A percentile compares a stretch with the other conserved stretches of the same genome.
Conservation (phyloP, 1,140 invertebrate species). For the Ceratoteleas bidentatus region DNA sequence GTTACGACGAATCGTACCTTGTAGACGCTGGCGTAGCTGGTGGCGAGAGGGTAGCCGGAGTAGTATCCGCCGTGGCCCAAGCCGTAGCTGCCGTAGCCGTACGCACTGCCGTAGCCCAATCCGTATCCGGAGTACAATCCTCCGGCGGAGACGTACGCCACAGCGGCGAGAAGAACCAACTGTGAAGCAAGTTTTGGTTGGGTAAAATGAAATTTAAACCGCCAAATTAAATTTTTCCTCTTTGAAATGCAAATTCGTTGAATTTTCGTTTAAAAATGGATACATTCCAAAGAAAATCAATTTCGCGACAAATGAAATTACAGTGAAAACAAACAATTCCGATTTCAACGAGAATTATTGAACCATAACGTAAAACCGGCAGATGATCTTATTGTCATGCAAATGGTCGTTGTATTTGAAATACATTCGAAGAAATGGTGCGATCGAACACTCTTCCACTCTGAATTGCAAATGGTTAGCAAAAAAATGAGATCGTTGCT, state of each 20-base stretch:
- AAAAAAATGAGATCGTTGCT: slow-evolving; percentile 33
- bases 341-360: too few species aligned
- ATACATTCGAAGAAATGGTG: too few species aligned
- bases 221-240: too few species aligned
- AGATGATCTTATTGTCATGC: too few species aligned
- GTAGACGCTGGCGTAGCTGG: slow-evolving; percentile 71
- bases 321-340: background rate
- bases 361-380: too few species aligned
- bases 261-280: too few species aligned
- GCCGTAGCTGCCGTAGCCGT: slow-evolving; percentile 67
- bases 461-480: background rate
- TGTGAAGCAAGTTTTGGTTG: slow-evolving; percentile 49
- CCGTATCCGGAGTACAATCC: slow-evolving; percentile 69
- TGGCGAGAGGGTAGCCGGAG: slow-evolving; percentile 61
- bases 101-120: slow-evolving; percentile 61
- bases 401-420: background rate
- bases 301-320: too few species aligned
- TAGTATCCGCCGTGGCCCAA: slow-evolving; percentile 45
- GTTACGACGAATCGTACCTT: slow-evolving; percentile 46
- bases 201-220: too few species aligned
- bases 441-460: background rate
- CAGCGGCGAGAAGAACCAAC: slow-evolving; percentile 70
- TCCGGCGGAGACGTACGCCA: slow-evolving; percentile 74
- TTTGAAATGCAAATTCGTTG: too few species aligned
- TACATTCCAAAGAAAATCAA: too few species aligned